phyloP scores from a whole-genome alignment of 2,888 invertebrate species.

The Synergus gifuensis region DNA sequence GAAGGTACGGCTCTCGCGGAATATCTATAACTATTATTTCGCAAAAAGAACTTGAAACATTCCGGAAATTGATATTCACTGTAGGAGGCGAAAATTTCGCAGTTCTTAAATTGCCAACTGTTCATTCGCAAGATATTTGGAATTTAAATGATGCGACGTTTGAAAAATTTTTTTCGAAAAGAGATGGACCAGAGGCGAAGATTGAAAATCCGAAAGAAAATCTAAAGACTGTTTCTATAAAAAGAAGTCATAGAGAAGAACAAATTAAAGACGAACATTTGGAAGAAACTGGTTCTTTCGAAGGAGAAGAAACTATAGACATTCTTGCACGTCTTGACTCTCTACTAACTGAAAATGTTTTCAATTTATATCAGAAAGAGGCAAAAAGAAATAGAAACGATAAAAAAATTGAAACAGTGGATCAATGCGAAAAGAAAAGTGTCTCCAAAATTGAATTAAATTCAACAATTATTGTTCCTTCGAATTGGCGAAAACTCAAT shows the following conservation, averaged over 20 bases:
- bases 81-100: constrained; percentile 80
- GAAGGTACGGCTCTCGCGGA: constrained; percentile 94
- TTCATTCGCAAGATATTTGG: constrained; percentile 72
- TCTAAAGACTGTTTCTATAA: not conserved
- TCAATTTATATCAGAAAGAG: not conserved
- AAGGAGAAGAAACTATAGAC: not conserved
- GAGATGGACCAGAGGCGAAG: constrained; percentile 19
- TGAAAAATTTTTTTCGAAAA: constrained; percentile 63
- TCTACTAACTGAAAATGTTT: not conserved
- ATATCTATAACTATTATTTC: constrained; percentile 87
- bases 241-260: not conserved
- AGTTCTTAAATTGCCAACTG: constrained; percentile 78
- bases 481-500: constrained; percentile 63
- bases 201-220: not conserved
- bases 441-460: constrained; percentile 55
- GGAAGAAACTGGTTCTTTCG: not conserved
- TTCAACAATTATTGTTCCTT: constrained; percentile 46
- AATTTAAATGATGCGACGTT: constrained; percentile 58
- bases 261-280: not conserved
- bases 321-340: not conserved
- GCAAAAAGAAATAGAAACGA: not conserved
- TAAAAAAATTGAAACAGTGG: not conserved
- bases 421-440: not conserved
- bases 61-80: constrained; percentile 81
- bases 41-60: constrained; percentile 82